These are phyloP conservation scores for Stenurella melanura DNA, from an alignment of 2,888 invertebrate species.

Conservation along the genomic window DNA sequence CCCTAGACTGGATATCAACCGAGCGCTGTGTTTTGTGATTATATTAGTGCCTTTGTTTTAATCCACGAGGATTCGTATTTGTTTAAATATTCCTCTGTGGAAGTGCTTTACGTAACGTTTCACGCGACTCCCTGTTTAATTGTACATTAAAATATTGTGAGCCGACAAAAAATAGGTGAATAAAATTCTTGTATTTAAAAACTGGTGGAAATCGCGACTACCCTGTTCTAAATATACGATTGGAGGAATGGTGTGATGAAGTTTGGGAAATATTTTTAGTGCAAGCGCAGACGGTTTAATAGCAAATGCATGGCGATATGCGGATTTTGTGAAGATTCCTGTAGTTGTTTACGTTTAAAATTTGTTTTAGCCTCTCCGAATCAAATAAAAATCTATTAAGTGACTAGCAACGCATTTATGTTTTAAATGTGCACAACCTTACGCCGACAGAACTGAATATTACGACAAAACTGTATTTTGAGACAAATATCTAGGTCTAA, in stretches of 20 bases:
- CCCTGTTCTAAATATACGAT: not conserved
- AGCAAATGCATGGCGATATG: no score
- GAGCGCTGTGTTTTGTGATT: conserved; percentile 35
- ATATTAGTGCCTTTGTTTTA: conserved; percentile 40
- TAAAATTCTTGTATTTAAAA: not conserved
- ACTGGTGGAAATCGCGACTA: not conserved
- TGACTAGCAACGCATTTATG: no score
- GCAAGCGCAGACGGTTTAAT: not conserved
- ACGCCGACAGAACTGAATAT: not conserved
- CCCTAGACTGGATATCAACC: conserved; percentile 33
- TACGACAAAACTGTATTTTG: not conserved
- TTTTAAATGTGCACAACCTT: not conserved
- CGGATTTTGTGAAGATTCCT: no score
- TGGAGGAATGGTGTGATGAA: not conserved
- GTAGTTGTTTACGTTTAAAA: no score
- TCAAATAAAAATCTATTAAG: no score
- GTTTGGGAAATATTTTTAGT: not conserved
- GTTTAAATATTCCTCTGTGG: conserved; percentile 42
- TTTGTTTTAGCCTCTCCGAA: no score
- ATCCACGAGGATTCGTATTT: conserved; percentile 47
- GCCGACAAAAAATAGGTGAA: conserved; percentile 35
- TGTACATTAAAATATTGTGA: conserved; percentile 23
- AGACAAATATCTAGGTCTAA: not conserved
- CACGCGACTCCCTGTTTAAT: conserved; percentile 10
- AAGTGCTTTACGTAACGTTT: conserved; percentile 39